A percentile compares a stretch with the other conserved stretches of the same genome.
Conservation (phyloP, 2,888 invertebrate genomes). For the Lobophora halterata region DNA sequence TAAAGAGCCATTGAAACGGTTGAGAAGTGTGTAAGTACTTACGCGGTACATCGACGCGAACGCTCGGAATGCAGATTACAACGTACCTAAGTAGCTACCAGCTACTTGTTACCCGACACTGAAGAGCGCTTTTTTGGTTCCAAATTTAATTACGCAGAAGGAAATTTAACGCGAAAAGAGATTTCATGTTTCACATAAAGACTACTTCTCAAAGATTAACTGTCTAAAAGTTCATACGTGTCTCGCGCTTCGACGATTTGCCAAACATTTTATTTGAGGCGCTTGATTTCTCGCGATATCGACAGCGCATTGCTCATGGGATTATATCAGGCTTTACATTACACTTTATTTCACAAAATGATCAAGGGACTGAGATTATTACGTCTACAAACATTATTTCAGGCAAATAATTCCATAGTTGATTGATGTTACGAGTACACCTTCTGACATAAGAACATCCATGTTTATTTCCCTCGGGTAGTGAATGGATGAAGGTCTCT, state of each 20-base stretch:
- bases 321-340: constrained; percentile 1
- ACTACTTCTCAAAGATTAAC: too few species aligned
- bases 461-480: constrained; percentile 27
- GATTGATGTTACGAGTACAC: constrained; percentile 24
- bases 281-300: constrained; percentile 1
- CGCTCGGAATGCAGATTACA: constrained; percentile 38
- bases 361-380: too few species aligned
- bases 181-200: not conserved
- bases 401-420: constrained; percentile 11
- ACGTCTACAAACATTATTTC: not conserved
- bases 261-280: constrained; percentile 23
- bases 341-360: constrained; percentile 1
- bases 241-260: constrained; percentile 15
- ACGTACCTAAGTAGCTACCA: too few species aligned
- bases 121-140: constrained; percentile 13
- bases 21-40: constrained; percentile 34
- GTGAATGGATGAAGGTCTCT: constrained; percentile 28
- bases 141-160: constrained; percentile 12
- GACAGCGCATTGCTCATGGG: constrained; percentile 5
- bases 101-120: constrained; percentile 15
- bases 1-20: constrained; percentile 42
- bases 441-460: constrained; percentile 27
- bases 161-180: constrained; percentile 20
- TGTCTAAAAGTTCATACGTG: too few species aligned
- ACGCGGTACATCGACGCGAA: constrained; percentile 27